Percentiles rank a stretch among this genome's conserved stretches.
Evolutionary conservation across 2,113 vertebrate genomes (phyloP).

Genomic region (Malurus elegans): DNA sequence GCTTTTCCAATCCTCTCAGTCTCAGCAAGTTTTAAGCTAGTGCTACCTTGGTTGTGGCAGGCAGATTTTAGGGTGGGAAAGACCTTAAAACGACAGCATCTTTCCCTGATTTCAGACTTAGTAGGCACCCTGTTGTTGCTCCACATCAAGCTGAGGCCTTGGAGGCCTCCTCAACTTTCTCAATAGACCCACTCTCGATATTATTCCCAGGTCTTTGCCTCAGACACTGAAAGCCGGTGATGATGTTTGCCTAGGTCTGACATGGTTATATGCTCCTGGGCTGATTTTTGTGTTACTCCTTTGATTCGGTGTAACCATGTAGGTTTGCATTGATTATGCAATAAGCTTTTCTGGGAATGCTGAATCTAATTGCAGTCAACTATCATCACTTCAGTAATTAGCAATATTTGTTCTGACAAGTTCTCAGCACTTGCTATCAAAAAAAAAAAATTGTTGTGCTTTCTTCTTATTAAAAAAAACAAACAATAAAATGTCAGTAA

Average conservation of each 20-base stretch:
- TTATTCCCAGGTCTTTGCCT: neutral
- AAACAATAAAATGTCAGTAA: neutral
- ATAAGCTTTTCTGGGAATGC: neutral
- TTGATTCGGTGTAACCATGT: neutral
- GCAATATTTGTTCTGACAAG: neutral
- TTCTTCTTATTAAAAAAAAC: neutral
- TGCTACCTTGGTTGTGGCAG: neutral
- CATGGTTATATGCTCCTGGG: rapidly evolving
- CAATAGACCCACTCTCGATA: rapidly evolving
- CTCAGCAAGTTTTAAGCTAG: neutral
- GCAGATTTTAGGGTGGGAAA: neutral
- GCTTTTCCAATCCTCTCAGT: neutral
- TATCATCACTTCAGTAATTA: neutral
- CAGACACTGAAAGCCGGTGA: neutral
- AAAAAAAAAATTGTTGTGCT: neutral
- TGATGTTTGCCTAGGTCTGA: neutral
- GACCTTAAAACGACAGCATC: neutral
- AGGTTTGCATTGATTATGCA: neutral
- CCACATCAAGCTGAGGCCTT: neutral
- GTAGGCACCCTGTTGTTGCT: neutral
- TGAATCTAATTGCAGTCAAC: neutral
- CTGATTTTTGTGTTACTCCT: neutral
- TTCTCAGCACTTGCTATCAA: neutral
- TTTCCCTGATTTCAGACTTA: neutral
- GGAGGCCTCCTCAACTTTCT: neutral